Base-by-base conservation (phyloP, 35 echinoderm and acorn worm genomes). In the Anneissia japonica region DNA sequence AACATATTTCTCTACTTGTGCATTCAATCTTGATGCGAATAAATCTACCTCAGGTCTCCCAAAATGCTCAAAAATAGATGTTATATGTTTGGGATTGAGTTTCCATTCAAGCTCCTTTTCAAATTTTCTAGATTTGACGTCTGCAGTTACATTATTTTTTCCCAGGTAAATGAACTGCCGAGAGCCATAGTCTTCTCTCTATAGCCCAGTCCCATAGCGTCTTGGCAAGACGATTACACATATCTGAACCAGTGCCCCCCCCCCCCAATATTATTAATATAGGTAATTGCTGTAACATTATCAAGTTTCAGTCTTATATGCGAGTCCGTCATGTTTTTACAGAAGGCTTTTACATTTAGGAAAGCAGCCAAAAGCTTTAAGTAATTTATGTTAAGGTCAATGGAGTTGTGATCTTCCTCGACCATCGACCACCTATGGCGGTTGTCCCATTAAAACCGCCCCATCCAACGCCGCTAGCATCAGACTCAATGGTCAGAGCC, bases 1-100 rank as follows among this genome's bases (percentile, higher is more conserved):
- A 4, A 91, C 36, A 39, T 84, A 95, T 34, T 23, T 28, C 0
- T 74, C 73, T 10, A 95, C 19, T 72, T 88, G 84, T 26, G 31
- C 75, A 43, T 95, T 91, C 5, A 95, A 72, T 21, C 89, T 14
- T 31, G 93, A 88, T 43, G 88, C 89, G 84, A 91, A 95, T 38
- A 91, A 76, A 34, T 95, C 88, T 73, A 91, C 74, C 37, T 83
- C 30, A 37, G 85, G 89, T 11, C 5, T n/a, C 19, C 76, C 89
- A 43, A 41, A 83, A n/a, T 64, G 26, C 30, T 30, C 55, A 13
- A n/a, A 31, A n/a, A 88, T 88, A 32, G 84, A 34, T 4, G 79
- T 11, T 36, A 91, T 91, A 38, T 0, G 12, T 35, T 38, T 30
- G 77, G 40, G 83, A 73, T 88, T 3, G 12, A 94, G 79, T 77